Base-by-base conservation (phyloP, 53 echinoderm and acorn worm genomes). In the Arbacia lixula region DNA sequence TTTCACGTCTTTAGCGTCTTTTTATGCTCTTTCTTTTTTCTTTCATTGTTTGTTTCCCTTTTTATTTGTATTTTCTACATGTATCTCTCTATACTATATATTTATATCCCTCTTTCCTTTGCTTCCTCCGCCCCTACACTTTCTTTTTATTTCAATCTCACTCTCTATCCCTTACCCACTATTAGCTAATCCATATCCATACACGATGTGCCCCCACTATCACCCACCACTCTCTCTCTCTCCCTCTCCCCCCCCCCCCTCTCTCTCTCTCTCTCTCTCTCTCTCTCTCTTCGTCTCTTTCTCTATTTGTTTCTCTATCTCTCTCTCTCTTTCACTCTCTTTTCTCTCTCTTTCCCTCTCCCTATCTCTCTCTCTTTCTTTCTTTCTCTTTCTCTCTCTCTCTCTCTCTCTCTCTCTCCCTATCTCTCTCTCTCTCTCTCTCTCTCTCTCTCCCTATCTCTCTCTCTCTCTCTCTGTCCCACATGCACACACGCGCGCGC, bases 311-410 rank as follows among this genome's bases (percentile, higher is more conserved):
- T 3, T 3, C 11, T 28, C 31, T 31, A 1, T 31, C 1, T 28
- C 34, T 29, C 57, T 57, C 5, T 19, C 22, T 57, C 17, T 57
- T 26, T 10, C n/a, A n/a, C n/a, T n/a, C n/a, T n/a, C n/a, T n/a
- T n/a, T n/a, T n/a, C 57, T 57, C 57, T 57, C 19, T 12, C 57
- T 25, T 21, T 57, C 16, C 22, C 57, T 5, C 1, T n/a, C n/a
- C n/a, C n/a, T n/a, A n/a, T n/a, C n/a, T n/a, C n/a, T n/a, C 57
- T 57, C 57, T 57, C 57, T 57, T 57, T 57, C 57, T 57, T n/a
- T 57, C 25, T n/a, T 2, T 6, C 57, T 62, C 33, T 62, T 33
- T 10, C 1, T 39, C 67, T 67, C 9, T 22, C 57, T n/a, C 57
- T 17, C 14, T 25, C 14, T 17, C 20, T 12, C 14, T n/a, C 20